Base-by-base conservation (phyloP, 2,888 invertebrate species). In the Meta bourneti region DNA sequence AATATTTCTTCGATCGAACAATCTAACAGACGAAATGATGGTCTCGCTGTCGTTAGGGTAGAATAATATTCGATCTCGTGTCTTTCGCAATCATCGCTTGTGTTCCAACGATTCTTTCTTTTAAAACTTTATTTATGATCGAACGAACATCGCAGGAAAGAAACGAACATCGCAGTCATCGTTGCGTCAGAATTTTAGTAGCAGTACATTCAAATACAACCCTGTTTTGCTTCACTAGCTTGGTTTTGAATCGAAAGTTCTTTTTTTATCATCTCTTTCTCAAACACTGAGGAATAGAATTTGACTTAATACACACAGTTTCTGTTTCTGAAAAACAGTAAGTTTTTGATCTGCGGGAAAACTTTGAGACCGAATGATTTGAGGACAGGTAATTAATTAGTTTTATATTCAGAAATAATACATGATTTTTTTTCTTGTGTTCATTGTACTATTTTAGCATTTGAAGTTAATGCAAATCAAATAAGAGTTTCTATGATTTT, bases 111-210 rank as follows among this genome's bases (percentile, higher is more conserved):
- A 7, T 61, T 20, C n/a, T 79, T 79, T 34, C 20, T 79, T 13
- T 52, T 16, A 61, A 11, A 51, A 34, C 7, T 34, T 34, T 79
- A 34, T 79, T 79, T 79, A 79, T 61, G 61, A 79, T 79, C 34
- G 61, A 54, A 6, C 34, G 79, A 61, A 11, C 72, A 6, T 61
- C 9, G 16, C 13, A 78, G n/a, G n/a, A 9, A 61, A 61, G 11
- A 61, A 61, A 61, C 61, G 5, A 61, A 61, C 61, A 0, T 61
- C 13, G 61, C 8, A 61, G 34, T 34, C 34, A 61, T 16, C 11
- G 61, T 34, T 34, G 11, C 61, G 1, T 16, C 9, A 61, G 13
- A 61, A 61, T 16, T 8, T 61, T 9, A 61, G 61, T 16, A 16
- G 11, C 13, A 61, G 16, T 7, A 61, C 0, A 8, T 5, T 61